Conservation (phyloP, 2,113 vertebrate genomes). For the Semnornis frantzii region DNA sequence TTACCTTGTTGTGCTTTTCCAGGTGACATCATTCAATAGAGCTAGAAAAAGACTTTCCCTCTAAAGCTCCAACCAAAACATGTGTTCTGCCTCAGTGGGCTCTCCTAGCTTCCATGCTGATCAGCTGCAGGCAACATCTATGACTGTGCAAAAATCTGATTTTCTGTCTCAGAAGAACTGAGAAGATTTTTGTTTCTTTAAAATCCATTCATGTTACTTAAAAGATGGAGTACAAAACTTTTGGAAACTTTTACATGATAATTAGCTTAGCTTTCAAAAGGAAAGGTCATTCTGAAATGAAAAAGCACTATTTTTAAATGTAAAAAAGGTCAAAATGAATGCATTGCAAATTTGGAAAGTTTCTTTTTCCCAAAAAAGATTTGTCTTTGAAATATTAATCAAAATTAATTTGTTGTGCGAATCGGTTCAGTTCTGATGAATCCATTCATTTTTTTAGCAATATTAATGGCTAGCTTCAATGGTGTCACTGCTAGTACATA, state of each 20-base stretch:
- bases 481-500: neutral
- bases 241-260: neutral
- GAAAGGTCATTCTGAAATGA: conserved; percentile 36
- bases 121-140: neutral
- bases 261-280: conserved; percentile 20
- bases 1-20: neutral
- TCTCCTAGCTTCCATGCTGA: neutral
- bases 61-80: neutral
- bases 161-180: neutral
- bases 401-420: neutral
- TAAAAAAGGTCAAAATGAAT: conserved; percentile 17
- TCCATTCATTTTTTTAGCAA: neutral
- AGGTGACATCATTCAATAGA: neutral
- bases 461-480: neutral
- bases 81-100: neutral
- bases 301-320: conserved; percentile 2
- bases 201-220: neutral
- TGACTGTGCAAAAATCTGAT: neutral
- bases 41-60: neutral
- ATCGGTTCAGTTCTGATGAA: neutral
- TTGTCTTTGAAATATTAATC: neutral
- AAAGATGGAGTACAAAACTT: neutral
- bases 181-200: neutral
- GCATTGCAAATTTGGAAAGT: neutral
- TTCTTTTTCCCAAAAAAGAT: neutral